phyloP scores from a whole-genome alignment of 2,797 vertebrate genomes.

The Malurus splendens region DNA sequence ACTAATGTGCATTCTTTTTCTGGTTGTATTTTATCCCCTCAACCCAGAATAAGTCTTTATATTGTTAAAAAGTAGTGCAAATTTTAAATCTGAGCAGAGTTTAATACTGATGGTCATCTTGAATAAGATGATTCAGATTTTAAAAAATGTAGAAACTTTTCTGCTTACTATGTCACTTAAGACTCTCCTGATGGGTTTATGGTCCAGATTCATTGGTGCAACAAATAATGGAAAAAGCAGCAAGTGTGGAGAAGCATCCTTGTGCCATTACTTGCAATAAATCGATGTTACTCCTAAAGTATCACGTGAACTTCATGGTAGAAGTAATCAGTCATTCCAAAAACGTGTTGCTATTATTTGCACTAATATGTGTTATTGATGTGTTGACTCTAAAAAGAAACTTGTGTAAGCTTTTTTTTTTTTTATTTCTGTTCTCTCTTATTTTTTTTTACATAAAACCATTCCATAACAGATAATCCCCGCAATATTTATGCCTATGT shows the following conservation, averaged over 20 bases:
- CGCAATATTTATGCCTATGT: not conserved
- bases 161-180: not conserved
- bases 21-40: not conserved
- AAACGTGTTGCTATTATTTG: conserved; percentile 37
- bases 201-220: not conserved
- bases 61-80: not conserved
- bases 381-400: conserved; percentile 12
- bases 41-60: not conserved
- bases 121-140: not conserved
- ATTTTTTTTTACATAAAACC: conserved; percentile 1
- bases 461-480: not conserved
- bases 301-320: not conserved
- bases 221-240: not conserved
- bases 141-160: not conserved
- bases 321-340: conserved; percentile 35
- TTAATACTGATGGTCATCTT: not conserved
- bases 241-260: conserved; percentile 25
- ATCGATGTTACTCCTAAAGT: conserved; percentile 8
- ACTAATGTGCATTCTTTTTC: not conserved
- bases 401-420: not conserved
- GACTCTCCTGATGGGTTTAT: not conserved
- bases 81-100: not conserved
- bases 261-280: conserved; percentile 33
- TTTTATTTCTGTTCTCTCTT: not conserved
- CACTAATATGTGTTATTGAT: conserved; percentile 31